A percentile compares a stretch with the other conserved stretches of the same genome.
These are phyloP conservation scores for Ametastegia equiseti DNA, from an alignment of 2,888 invertebrate species.

Conservation along the genomic window DNA sequence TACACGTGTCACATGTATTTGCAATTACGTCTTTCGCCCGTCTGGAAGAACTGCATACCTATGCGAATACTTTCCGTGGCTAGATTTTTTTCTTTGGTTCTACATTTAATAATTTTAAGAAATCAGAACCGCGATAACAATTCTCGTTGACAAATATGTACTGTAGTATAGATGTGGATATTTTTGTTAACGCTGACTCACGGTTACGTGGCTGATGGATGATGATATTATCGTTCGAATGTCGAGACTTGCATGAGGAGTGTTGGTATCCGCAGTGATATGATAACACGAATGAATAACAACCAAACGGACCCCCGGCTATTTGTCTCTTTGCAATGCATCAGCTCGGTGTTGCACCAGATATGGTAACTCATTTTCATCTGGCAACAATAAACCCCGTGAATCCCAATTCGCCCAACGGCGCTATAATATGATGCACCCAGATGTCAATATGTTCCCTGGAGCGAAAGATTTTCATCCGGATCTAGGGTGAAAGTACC, in stretches of 20 bases:
- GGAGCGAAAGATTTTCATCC: too few relatives aligned
- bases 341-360: not conserved
- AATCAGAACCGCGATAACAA: too few relatives aligned
- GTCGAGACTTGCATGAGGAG: not conserved
- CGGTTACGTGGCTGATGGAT: not conserved
- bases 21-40: not conserved
- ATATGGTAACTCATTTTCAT: not conserved
- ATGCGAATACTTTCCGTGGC: not conserved
- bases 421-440: too few relatives aligned
- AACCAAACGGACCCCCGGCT: not conserved
- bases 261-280: not conserved
- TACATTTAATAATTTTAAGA: too few relatives aligned
- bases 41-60: not conserved
- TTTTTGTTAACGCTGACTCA: constrained; percentile 14
- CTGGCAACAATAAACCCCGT: not conserved
- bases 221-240: not conserved
- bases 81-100: not conserved
- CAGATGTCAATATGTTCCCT: too few relatives aligned
- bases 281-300: not conserved
- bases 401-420: too few relatives aligned
- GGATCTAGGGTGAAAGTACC: too few relatives aligned
- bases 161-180: not conserved
- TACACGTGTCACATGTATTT: not conserved
- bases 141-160: not conserved
- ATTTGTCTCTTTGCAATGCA: not conserved